Percentiles rank a stretch among this genome's conserved stretches.
Conservation (phyloP, 1,140 invertebrate genomes). For the Drosophila teissieri region DNA sequence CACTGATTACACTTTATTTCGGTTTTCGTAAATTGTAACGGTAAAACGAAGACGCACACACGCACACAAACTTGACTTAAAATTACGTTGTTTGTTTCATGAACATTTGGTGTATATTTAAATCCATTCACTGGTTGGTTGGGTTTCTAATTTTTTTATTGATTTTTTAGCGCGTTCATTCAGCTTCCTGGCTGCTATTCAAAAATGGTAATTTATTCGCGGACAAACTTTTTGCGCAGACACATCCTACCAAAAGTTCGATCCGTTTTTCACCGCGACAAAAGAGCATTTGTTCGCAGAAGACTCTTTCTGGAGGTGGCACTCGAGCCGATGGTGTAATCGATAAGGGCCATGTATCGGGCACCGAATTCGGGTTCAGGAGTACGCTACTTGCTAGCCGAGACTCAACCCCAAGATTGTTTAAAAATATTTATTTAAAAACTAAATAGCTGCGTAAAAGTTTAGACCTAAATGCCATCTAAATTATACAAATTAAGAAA, state of each 20-base stretch:
- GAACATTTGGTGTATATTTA: not conserved
- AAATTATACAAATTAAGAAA: too few relatives aligned
- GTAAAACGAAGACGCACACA: constrained; percentile 54
- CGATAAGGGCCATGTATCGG: not conserved
- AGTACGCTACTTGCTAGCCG: not conserved
- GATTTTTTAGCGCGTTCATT: constrained; percentile 1
- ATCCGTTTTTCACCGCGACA: constrained; percentile 13
- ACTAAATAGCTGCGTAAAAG: too few relatives aligned
- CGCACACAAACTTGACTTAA: constrained; percentile 5
- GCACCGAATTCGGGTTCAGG: not conserved
- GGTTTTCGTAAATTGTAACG: constrained; percentile 59
- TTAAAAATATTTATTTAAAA: not conserved
- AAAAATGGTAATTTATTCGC: constrained; percentile 1
- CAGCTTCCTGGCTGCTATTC: not conserved
- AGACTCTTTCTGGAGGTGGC: not conserved
- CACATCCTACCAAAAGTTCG: constrained; percentile 4
- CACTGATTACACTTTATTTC: constrained; percentile 22
- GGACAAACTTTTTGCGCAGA: constrained; percentile 4
- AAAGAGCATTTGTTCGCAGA: not conserved
- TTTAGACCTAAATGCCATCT: too few relatives aligned
- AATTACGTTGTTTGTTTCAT: not conserved
- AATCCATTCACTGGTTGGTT: not conserved
- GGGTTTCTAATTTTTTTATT: constrained; percentile 1
- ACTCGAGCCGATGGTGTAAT: not conserved
- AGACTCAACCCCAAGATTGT: not conserved